Percentiles rank a stretch among this genome's conserved stretches.
phyloP scores from a whole-genome alignment of 1,140 invertebrate genomes.

The Brachionus koreanus region DNA sequence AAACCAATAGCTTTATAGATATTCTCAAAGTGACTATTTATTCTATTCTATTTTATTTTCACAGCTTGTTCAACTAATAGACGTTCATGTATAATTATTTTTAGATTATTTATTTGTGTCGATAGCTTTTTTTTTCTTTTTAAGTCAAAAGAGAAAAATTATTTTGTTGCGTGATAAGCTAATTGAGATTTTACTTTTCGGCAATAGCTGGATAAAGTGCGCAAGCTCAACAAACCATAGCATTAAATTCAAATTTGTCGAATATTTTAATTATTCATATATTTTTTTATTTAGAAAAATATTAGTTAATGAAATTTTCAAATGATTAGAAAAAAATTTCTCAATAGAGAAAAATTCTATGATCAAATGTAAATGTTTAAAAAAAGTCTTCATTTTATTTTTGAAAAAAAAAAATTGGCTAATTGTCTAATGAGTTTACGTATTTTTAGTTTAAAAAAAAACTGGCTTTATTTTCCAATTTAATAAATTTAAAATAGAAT shows the following conservation, averaged over 20 bases:
- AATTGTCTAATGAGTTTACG: no score
- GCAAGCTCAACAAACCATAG: neutral
- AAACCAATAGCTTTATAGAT: neutral
- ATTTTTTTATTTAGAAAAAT: no score
- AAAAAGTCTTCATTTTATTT: no score
- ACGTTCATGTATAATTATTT: neutral
- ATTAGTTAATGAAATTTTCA: no score
- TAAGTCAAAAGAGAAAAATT: neutral
- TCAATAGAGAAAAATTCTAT: no score
- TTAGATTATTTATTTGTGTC: neutral
- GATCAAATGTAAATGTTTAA: no score
- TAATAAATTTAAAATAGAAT: no score
- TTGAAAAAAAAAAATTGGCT: no score
- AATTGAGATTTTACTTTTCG: neutral
- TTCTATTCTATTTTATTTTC: neutral
- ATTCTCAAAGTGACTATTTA: neutral
- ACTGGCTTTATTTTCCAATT: no score
- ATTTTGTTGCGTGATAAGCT: neutral
- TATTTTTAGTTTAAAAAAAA: no score
- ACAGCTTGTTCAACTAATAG: neutral
- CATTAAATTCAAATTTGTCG: neutral
- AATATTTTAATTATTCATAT: no score
- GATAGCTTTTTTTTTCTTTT: neutral
- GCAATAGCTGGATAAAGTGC: neutral
- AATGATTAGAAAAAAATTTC: no score